Evolutionary conservation across 64 coral and sea anemone genomes (phyloP), one percentile per base, ranked within the genome.

Genomic region (Stichodactyla mertensii): DNA sequence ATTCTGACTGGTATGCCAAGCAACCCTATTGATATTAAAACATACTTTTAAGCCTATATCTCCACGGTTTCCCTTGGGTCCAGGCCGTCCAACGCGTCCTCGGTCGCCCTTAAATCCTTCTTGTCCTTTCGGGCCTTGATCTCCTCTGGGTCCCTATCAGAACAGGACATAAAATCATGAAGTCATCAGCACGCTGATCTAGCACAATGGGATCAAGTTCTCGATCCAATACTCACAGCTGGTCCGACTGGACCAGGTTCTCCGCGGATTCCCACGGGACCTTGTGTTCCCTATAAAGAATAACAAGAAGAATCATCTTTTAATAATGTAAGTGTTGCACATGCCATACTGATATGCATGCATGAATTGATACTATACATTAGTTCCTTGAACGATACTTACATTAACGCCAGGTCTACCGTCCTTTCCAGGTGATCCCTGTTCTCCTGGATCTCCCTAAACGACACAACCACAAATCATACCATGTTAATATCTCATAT

Each of bases 101-200:
- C n/a, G 13, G 52, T 92, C 90, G n/a, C 90, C 90, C 59, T 86
- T 86, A 57, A 86, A 81, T 54, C 89, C 89, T n/a, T n/a, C n/a
- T n/a, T n/a, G n/a, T n/a, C 89, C 89, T 52, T 87, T 64, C 0
- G 79, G 52, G 2, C 90, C 90, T 51, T 22, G 52, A 0, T 56
- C 16, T 56, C 90, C 90, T 77, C 27, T 84, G 61, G 60, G 61
- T 23, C 90, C 90, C 90, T 92, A 87, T 22, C 6, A 66, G 9
- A 7, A 13, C 7, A 66, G 22, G 6, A 66, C 81, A 87, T 20
- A 13, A 85, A 61, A 15, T 61, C 59, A 61, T 13, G 18, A 15
- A 61, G 59, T 18, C 59, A 61, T 61, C 3, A 45, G 3, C 36
- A 45, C 36, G 36, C 36, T 45, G 36, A 45, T 45, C 36, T 45